Base-by-base conservation (phyloP, 1,140 invertebrate genomes). In the Bicyclus anynana region DNA sequence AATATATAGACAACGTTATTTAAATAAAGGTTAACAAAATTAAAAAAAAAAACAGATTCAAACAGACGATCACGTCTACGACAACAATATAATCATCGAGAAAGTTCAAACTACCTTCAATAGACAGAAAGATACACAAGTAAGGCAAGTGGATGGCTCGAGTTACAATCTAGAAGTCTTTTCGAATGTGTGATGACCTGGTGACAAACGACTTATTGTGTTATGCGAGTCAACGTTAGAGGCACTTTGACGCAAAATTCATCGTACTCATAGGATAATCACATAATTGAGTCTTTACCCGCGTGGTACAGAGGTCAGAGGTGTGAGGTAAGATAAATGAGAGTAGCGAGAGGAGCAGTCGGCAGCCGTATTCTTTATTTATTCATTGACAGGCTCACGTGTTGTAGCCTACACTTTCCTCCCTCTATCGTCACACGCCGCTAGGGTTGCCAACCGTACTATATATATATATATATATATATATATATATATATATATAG, bases 51-150 rank as follows among this genome's bases (percentile, higher is more conserved):
- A 61, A 16, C 53, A 38, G 63, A 59, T 59, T 59, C 52, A 46
- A 53, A 55, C 42, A 62, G 27, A 59, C 52, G 57, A 75, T 56
- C 60, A 74, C 59, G 59, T 53, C 80, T 86, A 81, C 83, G 58
- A 83, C 80, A 79, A 76, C 77, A 75, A 56, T 58, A 55, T 67
- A 70, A 54, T 69, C 66, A 77, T 79, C 40, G 69, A 84, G 68
- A 74, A 74, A 67, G 59, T 49, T 69, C 72, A 78, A 80, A 83
- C 82, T 87, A 85, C 76, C 77, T 76, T 62, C 71, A 75, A 75
- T 68, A 83, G 78, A 84, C 65, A 85, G 82, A 87, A 84, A 85
- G 80, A 84, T 87, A 87, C 84, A 87, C 84, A 87, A 87, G 84
- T 85, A 87, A 87, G 84, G 82, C 84, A 65, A 77, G 80, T 80